Evolutionary conservation across 2,888 invertebrate species (phyloP).

Genomic region (Volucella inanis): DNA sequence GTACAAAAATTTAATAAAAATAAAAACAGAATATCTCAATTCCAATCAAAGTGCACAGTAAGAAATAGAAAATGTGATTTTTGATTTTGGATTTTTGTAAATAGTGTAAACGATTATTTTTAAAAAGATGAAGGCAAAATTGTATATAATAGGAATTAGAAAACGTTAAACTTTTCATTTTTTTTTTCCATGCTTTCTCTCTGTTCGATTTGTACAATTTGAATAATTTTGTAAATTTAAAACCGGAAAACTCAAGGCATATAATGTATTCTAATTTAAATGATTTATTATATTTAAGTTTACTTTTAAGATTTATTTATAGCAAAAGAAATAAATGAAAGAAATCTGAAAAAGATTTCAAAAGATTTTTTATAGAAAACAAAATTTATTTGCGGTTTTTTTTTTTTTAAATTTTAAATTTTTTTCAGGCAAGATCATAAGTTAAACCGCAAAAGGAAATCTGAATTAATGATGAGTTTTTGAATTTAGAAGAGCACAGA

Average conservation of each 20-base stretch:
- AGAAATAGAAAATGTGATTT: conserved; percentile 12
- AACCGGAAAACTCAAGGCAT: conserved; percentile 12
- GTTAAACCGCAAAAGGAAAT: no score
- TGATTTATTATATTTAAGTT: conserved; percentile 43
- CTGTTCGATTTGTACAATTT: neutral
- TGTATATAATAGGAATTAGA: no score
- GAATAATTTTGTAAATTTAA: conserved; percentile 13
- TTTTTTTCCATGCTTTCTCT: no score
- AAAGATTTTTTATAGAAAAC: conserved; percentile 43
- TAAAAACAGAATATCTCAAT: conserved; percentile 7
- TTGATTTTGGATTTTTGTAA: no score
- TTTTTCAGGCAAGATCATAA: no score
- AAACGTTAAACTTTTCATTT: no score
- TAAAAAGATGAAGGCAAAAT: neutral
- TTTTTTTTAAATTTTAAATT: no score
- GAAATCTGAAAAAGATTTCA: conserved; percentile 28
- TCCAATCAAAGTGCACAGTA: conserved; percentile 42
- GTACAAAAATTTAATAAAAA: conserved; percentile 44
- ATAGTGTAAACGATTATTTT: conserved; percentile 18
- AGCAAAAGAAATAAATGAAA: conserved; percentile 36
- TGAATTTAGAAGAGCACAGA: no score
- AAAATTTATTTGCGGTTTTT: neutral
- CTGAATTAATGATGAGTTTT: no score
- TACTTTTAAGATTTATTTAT: conserved; percentile 61
- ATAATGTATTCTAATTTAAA: conserved; percentile 14